Evolutionary conservation across 2,113 vertebrate genomes (phyloP).

Genomic region (Melospiza georgiana): DNA sequence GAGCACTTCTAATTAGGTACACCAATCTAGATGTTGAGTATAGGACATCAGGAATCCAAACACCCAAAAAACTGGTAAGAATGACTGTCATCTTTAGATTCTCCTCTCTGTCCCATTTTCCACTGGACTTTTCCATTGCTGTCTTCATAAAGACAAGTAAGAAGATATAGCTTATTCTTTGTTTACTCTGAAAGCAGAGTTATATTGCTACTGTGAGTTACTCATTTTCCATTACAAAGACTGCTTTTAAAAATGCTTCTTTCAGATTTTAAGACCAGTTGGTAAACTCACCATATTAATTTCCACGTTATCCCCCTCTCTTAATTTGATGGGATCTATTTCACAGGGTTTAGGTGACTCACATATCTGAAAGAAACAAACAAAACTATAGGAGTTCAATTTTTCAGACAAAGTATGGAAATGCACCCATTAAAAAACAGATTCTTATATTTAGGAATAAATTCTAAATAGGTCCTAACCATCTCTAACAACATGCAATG

Average conservation of each 20-base stretch:
- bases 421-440: not conserved
- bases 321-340: conserved; percentile 93
- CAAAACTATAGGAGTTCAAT: not conserved
- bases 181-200: not conserved
- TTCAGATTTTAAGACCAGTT: not conserved
- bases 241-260: not conserved
- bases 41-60: not conserved
- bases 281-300: conserved; percentile 85
- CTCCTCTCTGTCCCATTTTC: not conserved
- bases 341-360: conserved; percentile 95
- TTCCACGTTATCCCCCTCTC: conserved; percentile 94
- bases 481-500: not conserved
- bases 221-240: not conserved
- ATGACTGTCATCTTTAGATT: not conserved
- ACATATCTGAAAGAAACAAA: conserved; percentile 84
- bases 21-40: not conserved
- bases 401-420: not conserved
- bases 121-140: not conserved
- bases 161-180: not conserved
- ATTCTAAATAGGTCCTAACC: not conserved
- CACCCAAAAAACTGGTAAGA: not conserved
- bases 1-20: not conserved
- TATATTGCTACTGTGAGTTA: not conserved
- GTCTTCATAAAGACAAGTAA: not conserved
- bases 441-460: not conserved